Percentiles rank a stretch among this genome's conserved stretches.
Evolutionary conservation across 2,113 vertebrate genomes (phyloP).

Genomic region (Pachyramphus minor): DNA sequence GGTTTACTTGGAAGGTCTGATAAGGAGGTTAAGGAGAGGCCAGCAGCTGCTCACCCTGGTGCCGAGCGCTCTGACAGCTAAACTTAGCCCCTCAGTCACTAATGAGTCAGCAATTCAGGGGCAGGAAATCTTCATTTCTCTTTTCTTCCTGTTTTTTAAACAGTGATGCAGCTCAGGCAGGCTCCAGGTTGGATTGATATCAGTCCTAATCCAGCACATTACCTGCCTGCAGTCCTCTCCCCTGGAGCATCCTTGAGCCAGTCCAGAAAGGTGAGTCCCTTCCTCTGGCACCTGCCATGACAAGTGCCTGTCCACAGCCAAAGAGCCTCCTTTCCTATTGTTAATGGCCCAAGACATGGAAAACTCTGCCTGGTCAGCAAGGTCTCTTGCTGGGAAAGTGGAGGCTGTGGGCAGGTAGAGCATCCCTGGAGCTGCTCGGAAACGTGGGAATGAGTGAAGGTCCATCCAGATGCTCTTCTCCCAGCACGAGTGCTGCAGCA

Average conservation of each 20-base stretch:
- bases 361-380: not conserved
- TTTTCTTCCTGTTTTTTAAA: not conserved
- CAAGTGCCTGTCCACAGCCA: not conserved
- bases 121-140: not conserved
- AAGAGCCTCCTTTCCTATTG: rapidly evolving
- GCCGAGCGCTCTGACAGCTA: not conserved
- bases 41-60: not conserved
- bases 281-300: not conserved
- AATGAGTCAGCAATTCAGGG: not conserved
- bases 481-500: not conserved
- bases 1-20: not conserved
- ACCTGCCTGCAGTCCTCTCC: not conserved
- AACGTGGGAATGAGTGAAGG: rapidly evolving
- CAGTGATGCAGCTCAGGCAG: not conserved
- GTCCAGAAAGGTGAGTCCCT: not conserved
- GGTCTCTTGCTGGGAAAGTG: not conserved
- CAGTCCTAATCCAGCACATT: not conserved
- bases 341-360: not conserved
- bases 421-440: not conserved
- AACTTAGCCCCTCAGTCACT: conserved; percentile 25
- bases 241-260: not conserved
- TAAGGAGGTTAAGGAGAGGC: conserved; percentile 1
- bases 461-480: not conserved
- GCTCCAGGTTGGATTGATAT: not conserved
- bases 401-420: not conserved